These are phyloP conservation scores for Myotis myotis DNA, from an alignment of 2,797 vertebrate species.

Conservation along the genomic window DNA sequence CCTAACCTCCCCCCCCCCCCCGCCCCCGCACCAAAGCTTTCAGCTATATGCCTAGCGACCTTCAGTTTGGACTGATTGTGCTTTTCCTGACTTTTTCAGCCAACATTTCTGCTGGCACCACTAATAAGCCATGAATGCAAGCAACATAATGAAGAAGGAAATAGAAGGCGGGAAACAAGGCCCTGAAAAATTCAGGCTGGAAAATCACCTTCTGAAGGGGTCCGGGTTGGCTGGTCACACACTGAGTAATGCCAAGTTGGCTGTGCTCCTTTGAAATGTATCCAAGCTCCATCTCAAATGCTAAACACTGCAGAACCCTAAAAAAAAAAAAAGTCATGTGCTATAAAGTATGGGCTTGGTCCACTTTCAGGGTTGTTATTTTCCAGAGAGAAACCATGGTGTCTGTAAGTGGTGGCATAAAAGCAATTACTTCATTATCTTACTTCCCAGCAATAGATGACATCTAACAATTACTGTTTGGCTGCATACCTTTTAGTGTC, in stretches of 20 bases:
- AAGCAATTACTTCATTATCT: constrained; percentile 48
- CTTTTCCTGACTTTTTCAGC: constrained; percentile 69
- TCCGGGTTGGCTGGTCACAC: constrained; percentile 50
- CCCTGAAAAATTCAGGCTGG: constrained; percentile 31
- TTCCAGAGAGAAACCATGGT: not conserved
- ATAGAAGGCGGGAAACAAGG: constrained; percentile 2
- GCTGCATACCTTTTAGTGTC: constrained; percentile 40
- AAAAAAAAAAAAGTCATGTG: constrained; percentile 32
- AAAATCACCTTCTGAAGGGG: constrained; percentile 59
- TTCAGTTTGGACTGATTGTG: constrained; percentile 36
- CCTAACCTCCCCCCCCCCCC: no score
- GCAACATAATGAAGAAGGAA: constrained; percentile 63
- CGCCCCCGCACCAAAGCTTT: not conserved
- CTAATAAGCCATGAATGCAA: constrained; percentile 13
- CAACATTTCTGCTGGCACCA: constrained; percentile 57
- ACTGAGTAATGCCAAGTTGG: constrained; percentile 49
- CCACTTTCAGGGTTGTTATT: not conserved
- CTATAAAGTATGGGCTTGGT: constrained; percentile 4
- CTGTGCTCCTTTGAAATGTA: constrained; percentile 30
- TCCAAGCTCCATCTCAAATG: constrained; percentile 42
- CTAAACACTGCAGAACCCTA: not conserved
- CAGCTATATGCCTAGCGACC: not conserved
- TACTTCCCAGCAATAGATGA: constrained; percentile 61
- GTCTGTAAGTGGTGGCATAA: not conserved
- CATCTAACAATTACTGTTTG: constrained; percentile 51